Conservation (phyloP, 2,113 vertebrate genomes). For the Rallus limicola region DNA sequence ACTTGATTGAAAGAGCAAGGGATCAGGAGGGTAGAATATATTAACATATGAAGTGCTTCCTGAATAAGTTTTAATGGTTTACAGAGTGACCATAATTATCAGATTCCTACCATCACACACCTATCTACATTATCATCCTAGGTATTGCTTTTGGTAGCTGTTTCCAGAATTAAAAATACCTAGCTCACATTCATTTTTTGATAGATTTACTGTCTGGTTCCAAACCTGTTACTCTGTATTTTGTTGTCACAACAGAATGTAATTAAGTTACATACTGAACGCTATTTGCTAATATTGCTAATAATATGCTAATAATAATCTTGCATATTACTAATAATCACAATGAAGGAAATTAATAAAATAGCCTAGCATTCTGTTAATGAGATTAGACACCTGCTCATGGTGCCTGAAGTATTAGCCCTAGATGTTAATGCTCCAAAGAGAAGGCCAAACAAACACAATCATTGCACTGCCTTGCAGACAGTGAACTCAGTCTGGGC, state of each 20-base stretch:
- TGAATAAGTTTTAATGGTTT: not conserved
- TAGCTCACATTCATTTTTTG: not conserved
- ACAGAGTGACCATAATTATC: not conserved
- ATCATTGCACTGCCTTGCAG: fast-evolving
- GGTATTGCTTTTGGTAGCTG: not conserved
- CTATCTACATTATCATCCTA: not conserved
- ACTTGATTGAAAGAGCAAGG: not conserved
- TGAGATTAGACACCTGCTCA: not conserved
- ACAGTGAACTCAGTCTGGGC: not conserved
- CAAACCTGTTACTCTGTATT: not conserved
- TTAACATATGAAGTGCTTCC: not conserved
- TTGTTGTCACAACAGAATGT: not conserved
- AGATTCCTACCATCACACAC: not conserved
- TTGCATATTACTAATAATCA: not conserved
- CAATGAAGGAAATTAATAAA: not conserved
- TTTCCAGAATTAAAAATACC: not conserved
- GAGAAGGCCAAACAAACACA: not conserved
- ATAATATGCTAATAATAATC: not conserved
- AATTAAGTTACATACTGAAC: not conserved
- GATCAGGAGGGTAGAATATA: not conserved
- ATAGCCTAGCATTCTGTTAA: not conserved
- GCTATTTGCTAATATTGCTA: not conserved
- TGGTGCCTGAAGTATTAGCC: not conserved
- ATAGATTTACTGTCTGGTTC: not conserved
- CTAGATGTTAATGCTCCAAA: not conserved